Percentiles rank a stretch among this genome's conserved stretches.
Conservation (phyloP, 2,113 vertebrate species). For the Forbesichthys agassizii region DNA sequence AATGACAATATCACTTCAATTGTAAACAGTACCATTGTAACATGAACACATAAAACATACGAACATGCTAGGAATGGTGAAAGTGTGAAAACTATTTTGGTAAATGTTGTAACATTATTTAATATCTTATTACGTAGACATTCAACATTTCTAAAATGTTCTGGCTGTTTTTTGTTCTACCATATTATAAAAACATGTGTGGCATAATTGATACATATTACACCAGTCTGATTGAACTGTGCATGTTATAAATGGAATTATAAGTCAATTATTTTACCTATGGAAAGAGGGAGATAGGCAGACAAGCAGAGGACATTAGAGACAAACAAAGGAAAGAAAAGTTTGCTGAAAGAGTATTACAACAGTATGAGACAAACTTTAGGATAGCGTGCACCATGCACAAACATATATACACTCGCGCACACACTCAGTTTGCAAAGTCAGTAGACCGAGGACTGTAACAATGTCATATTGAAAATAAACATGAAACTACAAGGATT, state of each 20-base stretch:
- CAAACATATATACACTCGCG: neutral
- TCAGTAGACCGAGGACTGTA: no score
- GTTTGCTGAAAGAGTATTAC: constrained; percentile 32
- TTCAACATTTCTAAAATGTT: neutral
- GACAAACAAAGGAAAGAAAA: constrained; percentile 19
- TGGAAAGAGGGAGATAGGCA: constrained; percentile 12
- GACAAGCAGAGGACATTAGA: constrained; percentile 12
- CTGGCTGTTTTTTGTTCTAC: constrained; percentile 45
- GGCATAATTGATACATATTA: neutral
- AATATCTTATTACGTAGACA: neutral
- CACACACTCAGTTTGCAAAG: neutral
- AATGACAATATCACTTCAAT: neutral
- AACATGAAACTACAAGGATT: no score
- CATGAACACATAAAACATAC: neutral
- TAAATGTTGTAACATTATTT: neutral
- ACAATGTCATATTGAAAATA: no score
- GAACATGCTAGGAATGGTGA: constrained; percentile 50
- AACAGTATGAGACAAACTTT: constrained; percentile 27
- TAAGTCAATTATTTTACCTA: constrained; percentile 20
- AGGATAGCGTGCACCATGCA: neutral
- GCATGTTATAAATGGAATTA: constrained; percentile 4
- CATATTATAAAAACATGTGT: constrained; percentile 11
- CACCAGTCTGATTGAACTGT: constrained; percentile 28
- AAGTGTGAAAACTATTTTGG: neutral
- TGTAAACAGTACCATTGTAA: neutral